phyloP scores from a whole-genome alignment of 2,113 vertebrate genomes.

The Cyphomyrus plagiostoma region DNA sequence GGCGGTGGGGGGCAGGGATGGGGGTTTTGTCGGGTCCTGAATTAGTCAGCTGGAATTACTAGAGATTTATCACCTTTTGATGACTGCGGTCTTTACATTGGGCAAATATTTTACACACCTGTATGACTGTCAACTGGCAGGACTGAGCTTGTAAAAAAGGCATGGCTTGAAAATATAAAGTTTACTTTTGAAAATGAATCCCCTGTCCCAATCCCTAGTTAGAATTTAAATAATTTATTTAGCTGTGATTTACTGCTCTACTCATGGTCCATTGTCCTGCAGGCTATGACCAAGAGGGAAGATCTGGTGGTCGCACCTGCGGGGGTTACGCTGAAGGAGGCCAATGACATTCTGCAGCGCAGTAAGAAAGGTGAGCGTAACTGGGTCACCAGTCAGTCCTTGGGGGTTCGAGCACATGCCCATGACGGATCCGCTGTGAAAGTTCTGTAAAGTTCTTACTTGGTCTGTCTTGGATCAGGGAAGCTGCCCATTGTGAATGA shows the following conservation, averaged over 20 bases:
- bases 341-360: conserved; percentile 84
- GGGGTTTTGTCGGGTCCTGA: neutral
- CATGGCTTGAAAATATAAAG: neutral
- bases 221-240: neutral
- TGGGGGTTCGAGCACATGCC: neutral
- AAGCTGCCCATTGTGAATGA: conserved; percentile 92
- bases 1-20: neutral
- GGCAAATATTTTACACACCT: neutral
- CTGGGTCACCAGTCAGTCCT: neutral
- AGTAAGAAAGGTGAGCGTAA: conserved; percentile 82
- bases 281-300: conserved; percentile 83
- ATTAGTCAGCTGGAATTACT: neutral
- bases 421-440: neutral
- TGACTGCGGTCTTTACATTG: neutral
- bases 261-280: conserved; percentile 7
- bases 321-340: conserved; percentile 84
- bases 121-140: neutral
- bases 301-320: conserved; percentile 84
- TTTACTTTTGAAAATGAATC: neutral
- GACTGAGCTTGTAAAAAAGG: neutral
- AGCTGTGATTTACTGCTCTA: neutral
- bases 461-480: conserved; percentile 49
- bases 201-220: neutral
- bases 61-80: neutral
- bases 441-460: neutral